Conservation (phyloP, 2,113 vertebrate species). For the Struthio camelus region DNA sequence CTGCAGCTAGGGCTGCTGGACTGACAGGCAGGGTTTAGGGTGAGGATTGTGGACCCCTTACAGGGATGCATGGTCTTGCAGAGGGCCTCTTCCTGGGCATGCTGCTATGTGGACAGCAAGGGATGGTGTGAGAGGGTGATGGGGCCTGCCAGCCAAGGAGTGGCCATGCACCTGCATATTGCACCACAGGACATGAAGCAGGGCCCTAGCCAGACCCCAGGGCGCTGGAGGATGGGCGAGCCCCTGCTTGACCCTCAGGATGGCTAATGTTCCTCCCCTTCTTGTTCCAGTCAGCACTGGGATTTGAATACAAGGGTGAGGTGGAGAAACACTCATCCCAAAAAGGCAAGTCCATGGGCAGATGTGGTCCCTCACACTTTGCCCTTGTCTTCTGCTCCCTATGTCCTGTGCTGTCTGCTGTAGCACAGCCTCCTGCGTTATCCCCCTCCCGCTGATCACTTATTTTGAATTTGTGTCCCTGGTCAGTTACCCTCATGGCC, state of each 20-base stretch:
- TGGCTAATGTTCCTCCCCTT: background rate
- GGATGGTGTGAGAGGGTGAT: background rate
- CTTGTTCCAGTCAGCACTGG: conserved; percentile 86
- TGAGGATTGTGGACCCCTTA: background rate
- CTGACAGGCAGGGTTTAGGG: background rate
- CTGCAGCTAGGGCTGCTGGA: background rate
- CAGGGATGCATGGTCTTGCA: background rate
- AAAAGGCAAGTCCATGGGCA: conserved; percentile 79
- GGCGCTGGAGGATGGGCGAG: background rate
- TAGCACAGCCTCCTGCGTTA: background rate
- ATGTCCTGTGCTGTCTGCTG: background rate
- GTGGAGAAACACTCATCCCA: conserved; percentile 91
- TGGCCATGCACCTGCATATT: background rate
- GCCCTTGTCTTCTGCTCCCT: background rate
- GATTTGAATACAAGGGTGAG: conserved; percentile 93
- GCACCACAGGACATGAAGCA: background rate
- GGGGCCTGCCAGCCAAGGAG: background rate
- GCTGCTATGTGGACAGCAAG: background rate
- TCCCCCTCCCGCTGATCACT: background rate
- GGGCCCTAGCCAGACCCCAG: background rate
- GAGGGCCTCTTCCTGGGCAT: accelerated
- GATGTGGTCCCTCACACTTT: background rate
- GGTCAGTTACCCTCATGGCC: background rate
- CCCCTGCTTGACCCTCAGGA: accelerated
- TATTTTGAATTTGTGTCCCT: background rate